A percentile compares a stretch with the other conserved stretches of the same genome.
Evolutionary conservation across 2,797 vertebrate species (phyloP).

Genomic region (Catostomus latipinnis): DNA sequence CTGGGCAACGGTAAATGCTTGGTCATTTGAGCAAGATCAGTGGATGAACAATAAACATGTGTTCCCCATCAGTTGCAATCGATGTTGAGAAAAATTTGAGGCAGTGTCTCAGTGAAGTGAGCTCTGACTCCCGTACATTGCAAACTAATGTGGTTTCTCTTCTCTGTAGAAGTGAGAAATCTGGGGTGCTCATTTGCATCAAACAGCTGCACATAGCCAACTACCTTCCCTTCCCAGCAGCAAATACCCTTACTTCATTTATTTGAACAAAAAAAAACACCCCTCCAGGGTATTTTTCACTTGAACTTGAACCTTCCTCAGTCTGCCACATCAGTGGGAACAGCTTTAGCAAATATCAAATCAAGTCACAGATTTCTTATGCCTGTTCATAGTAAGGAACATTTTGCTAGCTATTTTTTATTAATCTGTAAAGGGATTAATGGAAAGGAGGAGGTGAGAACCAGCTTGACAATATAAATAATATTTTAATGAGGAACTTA

Average conservation of each 20-base stretch:
- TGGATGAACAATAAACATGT: conserved; percentile 8
- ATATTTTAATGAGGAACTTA: not conserved
- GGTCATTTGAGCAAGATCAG: conserved; percentile 12
- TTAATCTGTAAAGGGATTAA: not conserved
- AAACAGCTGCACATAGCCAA: conserved; percentile 22
- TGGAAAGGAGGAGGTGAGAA: too few species aligned
- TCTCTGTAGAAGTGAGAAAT: conserved; percentile 5
- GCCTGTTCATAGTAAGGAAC: not conserved
- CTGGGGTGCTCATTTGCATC: conserved; percentile 8
- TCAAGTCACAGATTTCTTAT: conserved; percentile 1
- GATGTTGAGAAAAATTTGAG: not conserved
- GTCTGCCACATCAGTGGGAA: conserved; percentile 10
- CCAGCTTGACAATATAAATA: too few species aligned
- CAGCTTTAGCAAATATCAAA: conserved; percentile 13
- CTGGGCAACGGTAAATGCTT: conserved; percentile 24
- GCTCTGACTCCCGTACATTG: not conserved
- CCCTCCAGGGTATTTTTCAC: conserved; percentile 28
- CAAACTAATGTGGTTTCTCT: not conserved
- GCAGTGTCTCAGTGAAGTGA: conserved; percentile 1
- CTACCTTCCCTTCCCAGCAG: conserved; percentile 23
- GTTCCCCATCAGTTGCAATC: conserved; percentile 3
- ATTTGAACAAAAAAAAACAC: conserved; percentile 34
- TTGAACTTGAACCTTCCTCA: conserved; percentile 30
- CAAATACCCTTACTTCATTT: conserved; percentile 19
- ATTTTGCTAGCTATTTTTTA: not conserved